phyloP scores from a whole-genome alignment of 2,888 invertebrate genomes.

The Chymomyza caudatula region DNA sequence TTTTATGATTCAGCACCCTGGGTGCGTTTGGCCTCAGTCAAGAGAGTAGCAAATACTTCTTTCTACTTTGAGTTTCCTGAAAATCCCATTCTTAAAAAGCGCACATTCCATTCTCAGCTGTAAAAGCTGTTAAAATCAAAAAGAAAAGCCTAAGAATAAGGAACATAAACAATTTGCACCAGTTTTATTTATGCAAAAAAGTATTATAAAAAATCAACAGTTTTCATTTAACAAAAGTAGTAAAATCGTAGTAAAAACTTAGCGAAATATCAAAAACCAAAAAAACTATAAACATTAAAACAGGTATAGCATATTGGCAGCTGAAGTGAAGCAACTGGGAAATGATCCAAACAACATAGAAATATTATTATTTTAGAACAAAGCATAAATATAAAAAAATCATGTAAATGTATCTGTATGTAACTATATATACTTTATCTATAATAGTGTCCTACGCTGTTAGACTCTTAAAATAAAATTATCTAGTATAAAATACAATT shows the following conservation, averaged over 20 bases:
- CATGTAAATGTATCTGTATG: constrained; percentile 57
- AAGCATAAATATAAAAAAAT: constrained; percentile 29
- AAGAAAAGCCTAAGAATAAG: not conserved
- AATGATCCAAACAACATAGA: constrained; percentile 3
- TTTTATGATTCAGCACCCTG: constrained; percentile 7
- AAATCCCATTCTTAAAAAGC: constrained; percentile 35
- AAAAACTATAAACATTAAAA: constrained; percentile 25
- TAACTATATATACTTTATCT: constrained; percentile 36
- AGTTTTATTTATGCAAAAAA: not conserved
- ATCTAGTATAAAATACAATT: constrained; percentile 49
- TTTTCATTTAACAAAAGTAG: constrained; percentile 16
- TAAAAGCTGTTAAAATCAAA: too few relatives aligned
- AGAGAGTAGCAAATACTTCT: not conserved
- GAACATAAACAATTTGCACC: not conserved
- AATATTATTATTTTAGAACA: constrained; percentile 6
- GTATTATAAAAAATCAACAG: not conserved
- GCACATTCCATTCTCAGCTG: constrained; percentile 41
- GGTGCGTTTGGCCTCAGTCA: not conserved
- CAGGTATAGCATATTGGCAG: constrained; percentile 57
- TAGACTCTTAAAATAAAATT: constrained; percentile 49
- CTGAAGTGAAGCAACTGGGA: constrained; percentile 14
- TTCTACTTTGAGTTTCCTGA: constrained; percentile 18
- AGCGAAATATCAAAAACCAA: constrained; percentile 4
- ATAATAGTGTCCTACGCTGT: constrained; percentile 55
- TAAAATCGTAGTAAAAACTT: constrained; percentile 23